phyloP scores from a whole-genome alignment of 37 sponge, comb jelly and placozoan genomes.

The Corticium candelabrum region DNA sequence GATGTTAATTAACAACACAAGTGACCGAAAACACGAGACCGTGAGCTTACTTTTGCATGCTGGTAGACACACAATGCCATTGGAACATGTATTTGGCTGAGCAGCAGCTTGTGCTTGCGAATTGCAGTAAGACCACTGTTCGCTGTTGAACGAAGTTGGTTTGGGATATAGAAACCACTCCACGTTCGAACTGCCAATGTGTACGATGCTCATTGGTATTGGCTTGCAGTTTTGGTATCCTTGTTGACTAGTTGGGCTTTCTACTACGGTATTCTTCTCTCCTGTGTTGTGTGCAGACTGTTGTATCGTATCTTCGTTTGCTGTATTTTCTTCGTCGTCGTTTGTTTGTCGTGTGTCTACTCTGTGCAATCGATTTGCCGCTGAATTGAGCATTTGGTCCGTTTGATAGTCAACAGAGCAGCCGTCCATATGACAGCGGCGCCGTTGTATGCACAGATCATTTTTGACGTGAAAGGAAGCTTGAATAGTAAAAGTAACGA shows the following conservation, averaged over 20 bases:
- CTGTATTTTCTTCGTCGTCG: no score
- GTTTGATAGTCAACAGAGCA: neutral
- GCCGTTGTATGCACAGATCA: neutral
- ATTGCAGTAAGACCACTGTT: neutral
- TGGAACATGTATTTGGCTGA: neutral
- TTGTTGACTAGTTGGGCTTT: no score
- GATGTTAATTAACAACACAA: no score
- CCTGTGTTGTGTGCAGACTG: no score
- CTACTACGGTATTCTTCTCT: no score
- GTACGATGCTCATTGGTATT: neutral
- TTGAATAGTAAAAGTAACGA: neutral
- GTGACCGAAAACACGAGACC: no score
- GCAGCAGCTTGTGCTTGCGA: neutral
- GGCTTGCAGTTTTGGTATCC: neutral
- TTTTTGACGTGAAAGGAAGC: neutral
- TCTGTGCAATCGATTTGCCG: neutral
- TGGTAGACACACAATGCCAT: neutral
- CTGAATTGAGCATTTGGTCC: neutral
- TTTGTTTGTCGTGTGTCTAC: no score
- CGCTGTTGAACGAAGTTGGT: neutral
- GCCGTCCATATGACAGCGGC: neutral
- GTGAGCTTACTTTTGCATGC: constrained; percentile 3
- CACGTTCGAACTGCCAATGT: neutral
- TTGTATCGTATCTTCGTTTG: no score
- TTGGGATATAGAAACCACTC: neutral